These are phyloP conservation scores for Dromius quadrimaculatus DNA, from an alignment of 2,888 invertebrate species.

Conservation along the genomic window DNA sequence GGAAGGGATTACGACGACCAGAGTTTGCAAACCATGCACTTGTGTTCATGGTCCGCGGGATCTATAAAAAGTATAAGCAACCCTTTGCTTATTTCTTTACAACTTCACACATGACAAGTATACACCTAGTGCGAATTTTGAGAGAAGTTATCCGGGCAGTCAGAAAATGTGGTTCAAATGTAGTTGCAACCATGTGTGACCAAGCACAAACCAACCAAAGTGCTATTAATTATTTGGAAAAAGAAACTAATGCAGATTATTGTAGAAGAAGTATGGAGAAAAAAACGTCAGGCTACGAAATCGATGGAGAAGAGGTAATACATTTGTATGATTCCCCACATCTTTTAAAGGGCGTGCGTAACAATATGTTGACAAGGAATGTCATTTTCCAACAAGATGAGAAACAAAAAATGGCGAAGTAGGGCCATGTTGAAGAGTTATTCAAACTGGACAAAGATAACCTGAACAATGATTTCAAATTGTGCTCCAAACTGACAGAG, in stretches of 20 bases:
- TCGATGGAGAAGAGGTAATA: background rate
- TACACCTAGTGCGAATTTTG: background rate
- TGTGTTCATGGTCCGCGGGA: background rate
- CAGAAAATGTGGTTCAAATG: background rate
- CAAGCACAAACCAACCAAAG: background rate
- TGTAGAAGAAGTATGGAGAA: background rate
- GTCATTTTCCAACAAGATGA: background rate
- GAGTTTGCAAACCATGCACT: background rate
- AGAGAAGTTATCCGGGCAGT: background rate
- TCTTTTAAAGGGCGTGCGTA: conserved; percentile 30
- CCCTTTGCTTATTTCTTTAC: too few relatives aligned
- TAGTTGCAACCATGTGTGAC: conserved; percentile 2
- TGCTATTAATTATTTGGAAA: background rate
- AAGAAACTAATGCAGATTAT: conserved; percentile 1
- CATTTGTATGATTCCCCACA: conserved; percentile 32
- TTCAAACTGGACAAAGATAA: background rate
- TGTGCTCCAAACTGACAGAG: conserved; percentile 14
- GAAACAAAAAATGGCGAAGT: background rate
- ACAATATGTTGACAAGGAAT: conserved; percentile 13
- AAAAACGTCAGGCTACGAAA: background rate
- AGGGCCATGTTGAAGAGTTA: conserved; percentile 8
- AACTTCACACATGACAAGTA: background rate
- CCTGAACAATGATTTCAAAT: conserved; percentile 1
- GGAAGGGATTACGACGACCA: background rate
- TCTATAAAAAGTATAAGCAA: too few relatives aligned